Conservation (phyloP, 2,888 invertebrate species). For the Campaea margaritaria region DNA sequence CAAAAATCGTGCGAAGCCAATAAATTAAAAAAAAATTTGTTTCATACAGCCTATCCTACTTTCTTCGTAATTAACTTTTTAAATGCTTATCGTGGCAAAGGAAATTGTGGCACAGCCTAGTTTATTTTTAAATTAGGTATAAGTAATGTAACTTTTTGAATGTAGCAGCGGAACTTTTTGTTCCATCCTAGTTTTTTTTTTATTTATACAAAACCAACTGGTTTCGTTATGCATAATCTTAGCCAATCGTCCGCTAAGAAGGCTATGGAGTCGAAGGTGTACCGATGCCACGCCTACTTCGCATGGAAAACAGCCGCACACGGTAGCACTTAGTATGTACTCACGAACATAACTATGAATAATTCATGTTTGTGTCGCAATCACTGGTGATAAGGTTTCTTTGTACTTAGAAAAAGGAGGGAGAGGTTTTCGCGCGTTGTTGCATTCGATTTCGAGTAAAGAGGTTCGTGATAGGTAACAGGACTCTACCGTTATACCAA, state of each 20-base stretch:
- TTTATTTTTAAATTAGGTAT: too few relatives aligned
- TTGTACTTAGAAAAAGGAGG: background rate
- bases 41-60: too few relatives aligned
- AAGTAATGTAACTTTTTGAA: too few relatives aligned
- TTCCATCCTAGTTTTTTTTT: constrained; percentile 1
- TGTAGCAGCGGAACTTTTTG: background rate
- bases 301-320: constrained; percentile 52
- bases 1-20: too few relatives aligned
- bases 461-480: too few relatives aligned
- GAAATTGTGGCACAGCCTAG: too few relatives aligned
- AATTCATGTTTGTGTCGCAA: constrained; percentile 53
- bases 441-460: too few relatives aligned
- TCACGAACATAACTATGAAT: constrained; percentile 59
- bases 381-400: constrained; percentile 20
- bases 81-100: too few relatives aligned
- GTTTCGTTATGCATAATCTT: constrained; percentile 18
- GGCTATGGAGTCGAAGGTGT: constrained; percentile 30
- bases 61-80: too few relatives aligned
- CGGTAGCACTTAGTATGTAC: constrained; percentile 70
- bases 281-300: constrained; percentile 48
- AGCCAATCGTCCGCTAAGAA: constrained; percentile 25
- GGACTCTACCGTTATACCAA: too few relatives aligned
- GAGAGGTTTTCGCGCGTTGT: too few relatives aligned
- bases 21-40: too few relatives aligned
- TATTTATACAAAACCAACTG: constrained; percentile 3